phyloP scores from a whole-genome alignment of 2,797 vertebrate species.

The Sebastes reedi region DNA sequence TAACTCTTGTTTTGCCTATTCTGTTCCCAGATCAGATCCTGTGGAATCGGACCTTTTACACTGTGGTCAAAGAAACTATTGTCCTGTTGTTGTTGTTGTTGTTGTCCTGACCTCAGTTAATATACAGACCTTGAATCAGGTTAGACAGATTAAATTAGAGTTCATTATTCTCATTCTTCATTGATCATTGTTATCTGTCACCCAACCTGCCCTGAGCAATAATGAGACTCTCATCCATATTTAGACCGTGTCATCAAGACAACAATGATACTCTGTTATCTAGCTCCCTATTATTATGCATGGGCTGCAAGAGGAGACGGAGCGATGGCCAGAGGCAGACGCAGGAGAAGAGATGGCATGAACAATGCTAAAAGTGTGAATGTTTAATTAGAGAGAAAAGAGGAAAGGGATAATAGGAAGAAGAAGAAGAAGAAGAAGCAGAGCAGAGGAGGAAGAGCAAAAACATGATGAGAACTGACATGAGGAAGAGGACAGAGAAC shows the following conservation, averaged over 20 bases:
- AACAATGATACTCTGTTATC: constrained; percentile 55
- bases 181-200: constrained; percentile 41
- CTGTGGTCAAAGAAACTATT: not conserved
- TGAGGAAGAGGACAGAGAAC: not conserved
- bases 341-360: not conserved
- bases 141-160: constrained; percentile 45
- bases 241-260: constrained; percentile 50
- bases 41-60: not conserved
- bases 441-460: no score
- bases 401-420: not conserved
- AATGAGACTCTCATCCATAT: constrained; percentile 59
- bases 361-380: constrained; percentile 25
- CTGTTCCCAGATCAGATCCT: not conserved
- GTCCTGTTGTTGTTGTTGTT: not conserved
- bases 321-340: constrained; percentile 26
- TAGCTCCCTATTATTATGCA: constrained; percentile 43
- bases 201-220: constrained; percentile 25
- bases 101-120: not conserved
- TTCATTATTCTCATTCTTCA: constrained; percentile 32
- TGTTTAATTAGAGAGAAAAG: constrained; percentile 12
- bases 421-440: not conserved
- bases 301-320: constrained; percentile 18
- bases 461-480: not conserved
- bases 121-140: constrained; percentile 9
- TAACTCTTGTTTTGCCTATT: not conserved